phyloP scores from a whole-genome alignment of 2,113 vertebrate species.

The Syngnathus scovelli region DNA sequence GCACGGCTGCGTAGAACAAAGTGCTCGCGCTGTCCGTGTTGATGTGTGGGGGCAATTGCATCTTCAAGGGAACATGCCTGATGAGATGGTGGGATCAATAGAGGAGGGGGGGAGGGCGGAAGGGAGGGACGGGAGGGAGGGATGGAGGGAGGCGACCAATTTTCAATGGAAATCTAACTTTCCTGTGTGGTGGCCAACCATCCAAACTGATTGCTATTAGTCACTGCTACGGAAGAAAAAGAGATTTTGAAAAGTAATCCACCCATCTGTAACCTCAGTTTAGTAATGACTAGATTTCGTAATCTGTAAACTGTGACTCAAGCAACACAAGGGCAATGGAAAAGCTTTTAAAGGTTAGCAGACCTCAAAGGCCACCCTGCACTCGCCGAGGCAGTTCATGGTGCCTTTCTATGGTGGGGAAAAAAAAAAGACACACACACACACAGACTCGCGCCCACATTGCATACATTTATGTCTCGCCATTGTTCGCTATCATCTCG shows the following conservation, averaged over 20 bases:
- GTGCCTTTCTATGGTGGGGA: no score
- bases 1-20: conserved; percentile 56
- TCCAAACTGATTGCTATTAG: neutral
- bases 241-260: no score
- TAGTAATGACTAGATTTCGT: no score
- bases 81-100: conserved; percentile 74
- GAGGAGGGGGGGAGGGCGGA: conserved; percentile 33
- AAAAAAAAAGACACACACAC: neutral
- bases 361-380: neutral
- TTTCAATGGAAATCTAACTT: conserved; percentile 33
- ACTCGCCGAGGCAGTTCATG: neutral
- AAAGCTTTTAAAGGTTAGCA: neutral
- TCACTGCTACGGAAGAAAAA: no score
- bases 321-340: neutral
- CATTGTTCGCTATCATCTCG: conserved; percentile 23
- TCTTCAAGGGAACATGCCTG: conserved; percentile 72
- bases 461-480: conserved; percentile 22
- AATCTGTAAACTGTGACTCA: neutral
- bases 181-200: conserved; percentile 19
- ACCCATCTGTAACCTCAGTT: no score
- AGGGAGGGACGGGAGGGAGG: conserved; percentile 42
- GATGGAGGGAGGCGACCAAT: conserved; percentile 41
- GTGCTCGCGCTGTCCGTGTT: conserved; percentile 52
- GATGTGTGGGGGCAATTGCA: conserved; percentile 71
- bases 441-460: neutral